These are phyloP conservation scores for Capitulum mitella DNA, from an alignment of 2,888 invertebrate genomes.

Conservation along the genomic window DNA sequence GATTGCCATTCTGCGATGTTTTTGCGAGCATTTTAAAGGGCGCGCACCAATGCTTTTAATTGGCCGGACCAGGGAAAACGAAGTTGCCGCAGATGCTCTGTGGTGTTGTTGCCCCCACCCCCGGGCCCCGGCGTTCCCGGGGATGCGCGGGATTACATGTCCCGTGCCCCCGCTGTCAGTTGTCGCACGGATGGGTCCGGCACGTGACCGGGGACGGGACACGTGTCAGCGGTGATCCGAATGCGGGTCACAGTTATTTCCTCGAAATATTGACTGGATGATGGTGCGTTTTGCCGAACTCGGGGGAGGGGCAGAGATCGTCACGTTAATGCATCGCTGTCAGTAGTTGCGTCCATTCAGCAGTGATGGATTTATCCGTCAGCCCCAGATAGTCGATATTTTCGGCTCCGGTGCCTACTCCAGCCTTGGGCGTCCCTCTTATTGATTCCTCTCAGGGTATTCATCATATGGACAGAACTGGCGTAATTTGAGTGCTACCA, in stretches of 20 bases:
- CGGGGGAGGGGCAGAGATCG: background rate
- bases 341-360: background rate
- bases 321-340: background rate
- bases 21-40: too few species aligned
- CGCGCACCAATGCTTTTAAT: too few species aligned
- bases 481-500: constrained; percentile 23
- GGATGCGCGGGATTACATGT: too few species aligned
- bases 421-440: background rate
- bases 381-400: background rate
- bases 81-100: too few species aligned
- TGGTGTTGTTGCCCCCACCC: too few species aligned
- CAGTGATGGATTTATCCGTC: background rate
- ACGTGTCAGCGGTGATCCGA: background rate
- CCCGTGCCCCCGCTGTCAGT: background rate
- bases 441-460: background rate
- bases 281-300: background rate
- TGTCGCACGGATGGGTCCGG: background rate
- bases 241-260: background rate
- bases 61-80: too few species aligned
- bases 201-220: background rate
- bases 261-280: background rate
- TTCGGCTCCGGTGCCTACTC: background rate
- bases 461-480: constrained; percentile 10
- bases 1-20: too few species aligned
- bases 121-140: too few species aligned